Conservation (phyloP, 2,113 vertebrate genomes). For the Peromyscus leucopus region DNA sequence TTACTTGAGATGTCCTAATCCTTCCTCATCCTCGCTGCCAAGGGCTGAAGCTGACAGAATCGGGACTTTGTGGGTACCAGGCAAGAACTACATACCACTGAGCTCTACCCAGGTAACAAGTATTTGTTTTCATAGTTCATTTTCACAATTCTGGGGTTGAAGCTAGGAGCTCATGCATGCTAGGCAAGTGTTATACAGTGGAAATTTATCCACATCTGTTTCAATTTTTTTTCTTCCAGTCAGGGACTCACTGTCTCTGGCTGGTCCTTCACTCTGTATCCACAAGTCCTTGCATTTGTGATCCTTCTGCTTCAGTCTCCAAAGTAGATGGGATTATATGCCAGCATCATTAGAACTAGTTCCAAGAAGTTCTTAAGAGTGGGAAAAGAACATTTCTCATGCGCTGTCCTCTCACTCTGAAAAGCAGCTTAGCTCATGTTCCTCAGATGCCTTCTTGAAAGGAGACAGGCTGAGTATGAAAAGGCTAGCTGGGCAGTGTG, state of each 20-base stretch:
- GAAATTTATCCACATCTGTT: background rate
- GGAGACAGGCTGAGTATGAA: background rate
- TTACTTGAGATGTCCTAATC: background rate
- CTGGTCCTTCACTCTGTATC: background rate
- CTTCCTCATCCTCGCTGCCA: background rate
- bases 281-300: background rate
- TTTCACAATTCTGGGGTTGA: background rate
- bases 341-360: background rate
- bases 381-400: background rate
- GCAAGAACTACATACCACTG: background rate
- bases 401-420: background rate
- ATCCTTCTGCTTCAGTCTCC: background rate
- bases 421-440: background rate
- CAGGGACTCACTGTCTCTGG: background rate
- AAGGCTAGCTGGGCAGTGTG: background rate
- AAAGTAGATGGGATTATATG: background rate
- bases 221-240: background rate
- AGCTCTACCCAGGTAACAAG: background rate
- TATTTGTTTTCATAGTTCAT: background rate
- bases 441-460: background rate
- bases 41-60: too few species aligned
- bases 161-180: background rate
- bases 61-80: too few species aligned
- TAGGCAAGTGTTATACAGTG: background rate
- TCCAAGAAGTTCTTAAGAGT: slow-evolving; percentile 62